phyloP scores from a whole-genome alignment of 2,888 invertebrate genomes.

The Petrolisthes manimaculis region DNA sequence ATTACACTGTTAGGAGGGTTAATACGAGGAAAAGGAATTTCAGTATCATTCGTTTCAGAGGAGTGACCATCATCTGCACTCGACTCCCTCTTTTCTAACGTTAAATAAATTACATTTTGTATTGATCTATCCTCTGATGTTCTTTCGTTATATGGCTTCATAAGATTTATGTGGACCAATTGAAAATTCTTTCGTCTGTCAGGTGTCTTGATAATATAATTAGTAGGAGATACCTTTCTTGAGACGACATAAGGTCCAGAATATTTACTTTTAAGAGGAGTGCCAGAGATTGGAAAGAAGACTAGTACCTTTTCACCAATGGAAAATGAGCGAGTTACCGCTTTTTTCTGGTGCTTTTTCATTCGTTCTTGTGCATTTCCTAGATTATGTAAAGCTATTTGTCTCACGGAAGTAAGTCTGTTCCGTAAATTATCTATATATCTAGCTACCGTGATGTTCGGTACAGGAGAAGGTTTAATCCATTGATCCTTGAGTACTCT shows the following conservation, averaged over 20 bases:
- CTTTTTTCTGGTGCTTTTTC: background rate
- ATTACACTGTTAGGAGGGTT: conserved; percentile 13
- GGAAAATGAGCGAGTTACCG: background rate
- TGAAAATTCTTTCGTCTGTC: background rate
- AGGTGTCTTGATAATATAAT: background rate
- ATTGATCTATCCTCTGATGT: background rate
- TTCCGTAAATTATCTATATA: conserved; percentile 5
- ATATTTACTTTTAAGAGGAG: background rate
- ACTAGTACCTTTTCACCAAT: conserved; percentile 10
- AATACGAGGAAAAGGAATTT: background rate
- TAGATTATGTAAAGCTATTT: background rate
- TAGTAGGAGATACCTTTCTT: background rate
- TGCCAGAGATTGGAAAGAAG: conserved; percentile 9
- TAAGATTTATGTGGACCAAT: background rate
- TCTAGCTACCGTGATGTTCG: background rate
- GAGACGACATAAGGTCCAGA: conserved; percentile 4
- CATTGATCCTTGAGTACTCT: background rate
- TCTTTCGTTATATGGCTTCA: background rate
- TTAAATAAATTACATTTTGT: background rate
- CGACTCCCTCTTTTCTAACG: background rate
- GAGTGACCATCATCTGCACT: background rate
- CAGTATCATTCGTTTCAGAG: background rate
- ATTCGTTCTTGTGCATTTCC: background rate
- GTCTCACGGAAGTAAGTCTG: background rate
- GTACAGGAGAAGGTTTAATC: background rate